phyloP scores from a whole-genome alignment of 35 echinoderm and acorn worm genomes.

The Apostichopus japonicus region DNA sequence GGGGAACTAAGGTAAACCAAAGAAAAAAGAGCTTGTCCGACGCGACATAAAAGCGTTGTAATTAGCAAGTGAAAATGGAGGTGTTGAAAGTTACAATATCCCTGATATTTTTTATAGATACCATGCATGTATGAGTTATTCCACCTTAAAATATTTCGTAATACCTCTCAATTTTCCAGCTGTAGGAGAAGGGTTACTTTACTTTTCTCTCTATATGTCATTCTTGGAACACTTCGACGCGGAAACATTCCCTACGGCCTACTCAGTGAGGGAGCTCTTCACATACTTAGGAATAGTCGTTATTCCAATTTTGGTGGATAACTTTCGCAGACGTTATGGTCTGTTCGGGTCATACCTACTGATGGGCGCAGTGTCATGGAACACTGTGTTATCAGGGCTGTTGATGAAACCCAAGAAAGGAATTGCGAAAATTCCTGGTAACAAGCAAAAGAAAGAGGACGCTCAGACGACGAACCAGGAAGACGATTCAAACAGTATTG shows the following conservation, averaged over 20 bases:
- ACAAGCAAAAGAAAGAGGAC: not conserved
- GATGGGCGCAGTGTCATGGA: not conserved
- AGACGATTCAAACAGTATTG: too few species aligned
- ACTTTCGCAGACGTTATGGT: not conserved
- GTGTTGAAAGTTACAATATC: too few species aligned
- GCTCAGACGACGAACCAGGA: too few species aligned
- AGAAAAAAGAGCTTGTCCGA: too few species aligned
- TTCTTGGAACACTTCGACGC: conserved; percentile 9
- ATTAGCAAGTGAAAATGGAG: too few species aligned
- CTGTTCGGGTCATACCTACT: not conserved
- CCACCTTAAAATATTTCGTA: too few species aligned
- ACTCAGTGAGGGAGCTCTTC: not conserved
- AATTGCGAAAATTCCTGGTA: not conserved
- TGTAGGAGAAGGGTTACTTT: conserved; percentile 9
- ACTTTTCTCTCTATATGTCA: not conserved
- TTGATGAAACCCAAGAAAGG: not conserved
- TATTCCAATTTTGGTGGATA: not conserved
- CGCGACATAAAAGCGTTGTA: too few species aligned
- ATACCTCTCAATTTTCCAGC: not conserved
- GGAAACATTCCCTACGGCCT: not conserved
- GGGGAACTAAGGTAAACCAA: too few species aligned
- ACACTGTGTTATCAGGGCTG: not conserved
- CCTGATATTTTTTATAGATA: too few species aligned
- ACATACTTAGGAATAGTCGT: not conserved
- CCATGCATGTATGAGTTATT: too few species aligned